Evolutionary conservation across 2,888 invertebrate species (phyloP).

Genomic region (Apeira syringaria): DNA sequence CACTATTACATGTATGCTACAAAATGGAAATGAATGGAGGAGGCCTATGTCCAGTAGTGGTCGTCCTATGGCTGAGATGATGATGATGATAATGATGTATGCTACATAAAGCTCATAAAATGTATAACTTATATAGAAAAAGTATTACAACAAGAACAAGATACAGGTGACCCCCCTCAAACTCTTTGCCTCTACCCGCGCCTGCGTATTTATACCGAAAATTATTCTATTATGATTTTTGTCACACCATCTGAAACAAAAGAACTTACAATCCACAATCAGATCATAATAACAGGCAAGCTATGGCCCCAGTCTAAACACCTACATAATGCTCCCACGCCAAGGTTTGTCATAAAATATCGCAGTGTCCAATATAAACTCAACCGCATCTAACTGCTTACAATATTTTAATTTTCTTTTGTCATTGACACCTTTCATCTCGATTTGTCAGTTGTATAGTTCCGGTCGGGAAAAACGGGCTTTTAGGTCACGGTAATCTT

Average conservation of each 20-base stretch:
- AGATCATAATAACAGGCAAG: conserved; percentile 41
- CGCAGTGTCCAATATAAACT: conserved; percentile 58
- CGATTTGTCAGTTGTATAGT: conserved; percentile 14
- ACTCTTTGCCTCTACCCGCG: too few relatives aligned
- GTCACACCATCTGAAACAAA: conserved; percentile 30
- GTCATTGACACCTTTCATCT: conserved; percentile 39
- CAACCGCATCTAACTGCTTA: conserved; percentile 37
- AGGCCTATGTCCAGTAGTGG: too few relatives aligned
- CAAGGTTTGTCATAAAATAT: conserved; percentile 52
- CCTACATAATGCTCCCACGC: conserved; percentile 69
- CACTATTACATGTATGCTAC: too few relatives aligned
- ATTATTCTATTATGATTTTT: conserved; percentile 6
- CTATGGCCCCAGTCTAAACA: conserved; percentile 32
- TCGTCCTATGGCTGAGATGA: too few relatives aligned
- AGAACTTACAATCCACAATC: too few relatives aligned
- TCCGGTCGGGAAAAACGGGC: conserved; percentile 12
- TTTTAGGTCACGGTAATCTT: conserved; percentile 26
- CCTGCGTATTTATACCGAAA: conserved; percentile 10
- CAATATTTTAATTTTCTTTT: conserved; percentile 10
- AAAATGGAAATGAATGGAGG: too few relatives aligned
- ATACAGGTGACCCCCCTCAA: too few relatives aligned
- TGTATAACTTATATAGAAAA: too few relatives aligned
- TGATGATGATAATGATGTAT: too few relatives aligned
- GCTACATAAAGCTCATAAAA: too few relatives aligned
- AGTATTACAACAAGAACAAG: too few relatives aligned